Base-by-base conservation (phyloP, 2,888 invertebrate genomes). In the Caenorhabditis auriculariae region DNA sequence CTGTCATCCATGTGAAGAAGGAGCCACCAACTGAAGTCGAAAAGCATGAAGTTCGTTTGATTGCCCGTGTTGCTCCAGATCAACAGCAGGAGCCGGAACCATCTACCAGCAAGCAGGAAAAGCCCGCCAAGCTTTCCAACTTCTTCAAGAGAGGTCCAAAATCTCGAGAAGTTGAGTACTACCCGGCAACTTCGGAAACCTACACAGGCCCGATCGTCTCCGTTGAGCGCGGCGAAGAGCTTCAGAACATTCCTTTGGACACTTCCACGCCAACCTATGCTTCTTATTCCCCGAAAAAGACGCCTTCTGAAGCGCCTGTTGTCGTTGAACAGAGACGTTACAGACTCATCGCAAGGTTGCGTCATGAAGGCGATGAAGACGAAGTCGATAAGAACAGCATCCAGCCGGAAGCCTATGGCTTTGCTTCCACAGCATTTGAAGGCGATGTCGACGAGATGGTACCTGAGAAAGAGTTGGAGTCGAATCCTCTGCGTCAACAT, bases 301-400 rank as follows among this genome's bases (percentile, higher is more conserved):
- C n/a, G 9, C 46, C 26, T 1, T 23, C 26, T 29, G 39, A 27
- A 27, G 23, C 39, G 6, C 43, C 42, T 2, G 28, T 12, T 4
- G 37, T 27, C 21, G 44, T 37, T 9, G 51, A 56, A 19, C 43
- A 44, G 12, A 17, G 44, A 43, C 42, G 51, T n/a, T 52, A 54
- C 29, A 51, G 55, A 28, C 29, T 51, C 19, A 44, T 58, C 23
- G 52, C 55, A 4, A 21, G 54, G 7, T 35, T 55, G 43, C 45
- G 55, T 4, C 59, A 60, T n/a, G 53, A 54, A 29, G 60, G 62
- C 24, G 60, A 62, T 3, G 57, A 57, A 39, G 62, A 62, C n/a
- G 49, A 37, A 1, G 54, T 57, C 23, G 58, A 55, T 9, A 55
- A 55, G 28, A 43, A 28, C 4, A 19, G 50, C 3, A 28, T 50